Evolutionary conservation across 1,140 invertebrate species (phyloP).

Genomic region (Lineus longissimus): DNA sequence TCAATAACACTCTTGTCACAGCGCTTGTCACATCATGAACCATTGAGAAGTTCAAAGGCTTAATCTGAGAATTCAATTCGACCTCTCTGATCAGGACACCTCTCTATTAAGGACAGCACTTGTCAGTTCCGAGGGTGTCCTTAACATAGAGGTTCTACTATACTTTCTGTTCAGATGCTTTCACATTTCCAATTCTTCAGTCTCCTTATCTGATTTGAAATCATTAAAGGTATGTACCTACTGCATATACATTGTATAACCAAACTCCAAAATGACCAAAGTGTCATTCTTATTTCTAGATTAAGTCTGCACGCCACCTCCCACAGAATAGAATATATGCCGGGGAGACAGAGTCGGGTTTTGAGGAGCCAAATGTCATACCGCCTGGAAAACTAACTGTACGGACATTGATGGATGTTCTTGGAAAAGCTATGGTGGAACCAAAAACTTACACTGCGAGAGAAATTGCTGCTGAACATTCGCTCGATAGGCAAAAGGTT

Average conservation of each 20-base stretch:
- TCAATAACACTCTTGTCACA: too few species aligned
- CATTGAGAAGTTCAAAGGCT: too few species aligned
- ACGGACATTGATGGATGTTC: constrained; percentile 57
- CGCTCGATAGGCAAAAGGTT: constrained; percentile 56
- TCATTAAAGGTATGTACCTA: neutral
- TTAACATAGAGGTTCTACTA: neutral
- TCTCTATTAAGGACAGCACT: too few species aligned
- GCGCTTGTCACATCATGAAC: too few species aligned
- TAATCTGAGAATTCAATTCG: too few species aligned
- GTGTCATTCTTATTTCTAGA: neutral
- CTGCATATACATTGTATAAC: neutral
- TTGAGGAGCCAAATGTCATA: constrained; percentile 38
- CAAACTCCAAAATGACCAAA: too few species aligned
- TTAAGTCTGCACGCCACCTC: constrained; percentile 37
- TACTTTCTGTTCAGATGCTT: neutral
- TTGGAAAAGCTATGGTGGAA: constrained; percentile 62
- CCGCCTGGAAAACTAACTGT: constrained; percentile 51
- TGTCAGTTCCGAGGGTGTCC: too few species aligned
- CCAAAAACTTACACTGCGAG: constrained; percentile 57
- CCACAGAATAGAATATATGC: constrained; percentile 51
- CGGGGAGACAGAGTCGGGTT: constrained; percentile 48
- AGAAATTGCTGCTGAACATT: constrained; percentile 65
- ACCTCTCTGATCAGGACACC: too few species aligned
- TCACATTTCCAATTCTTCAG: neutral
- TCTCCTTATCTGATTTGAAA: too few species aligned